Evolutionary conservation across 2,888 invertebrate species (phyloP).

Genomic region (Tribolium freemani): DNA sequence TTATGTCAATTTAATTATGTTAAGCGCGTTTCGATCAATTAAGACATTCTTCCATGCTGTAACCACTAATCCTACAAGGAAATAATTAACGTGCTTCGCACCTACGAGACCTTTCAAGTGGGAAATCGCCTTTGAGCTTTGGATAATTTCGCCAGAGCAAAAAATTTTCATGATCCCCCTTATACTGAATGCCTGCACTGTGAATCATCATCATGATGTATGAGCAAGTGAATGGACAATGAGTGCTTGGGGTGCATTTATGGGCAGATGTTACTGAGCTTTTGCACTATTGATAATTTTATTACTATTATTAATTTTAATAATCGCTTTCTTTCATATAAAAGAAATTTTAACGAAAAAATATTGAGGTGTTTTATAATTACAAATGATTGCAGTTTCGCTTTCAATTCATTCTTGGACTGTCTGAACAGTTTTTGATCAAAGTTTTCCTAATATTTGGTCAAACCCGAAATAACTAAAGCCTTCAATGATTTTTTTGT

Average conservation of each 20-base stretch:
- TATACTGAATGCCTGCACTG: no score
- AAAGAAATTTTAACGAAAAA: background rate
- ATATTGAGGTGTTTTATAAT: background rate
- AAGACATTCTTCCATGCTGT: constrained; percentile 27
- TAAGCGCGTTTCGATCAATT: constrained; percentile 24
- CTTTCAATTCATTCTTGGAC: background rate
- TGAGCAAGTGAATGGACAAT: no score
- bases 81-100: constrained; percentile 19
- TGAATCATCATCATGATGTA: no score
- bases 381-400: background rate
- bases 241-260: no score
- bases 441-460: background rate
- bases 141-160: constrained; percentile 26
- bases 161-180: no score
- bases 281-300: background rate
- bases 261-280: no score
- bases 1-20: constrained; percentile 19
- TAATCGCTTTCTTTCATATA: background rate
- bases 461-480: no score
- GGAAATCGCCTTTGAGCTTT: background rate
- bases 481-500: no score
- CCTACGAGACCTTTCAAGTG: constrained; percentile 4
- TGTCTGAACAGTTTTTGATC: background rate
- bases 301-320: no score
- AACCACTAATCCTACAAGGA: constrained; percentile 23